phyloP scores from a whole-genome alignment of 2,888 invertebrate genomes.

The Mycalesis mineus region DNA sequence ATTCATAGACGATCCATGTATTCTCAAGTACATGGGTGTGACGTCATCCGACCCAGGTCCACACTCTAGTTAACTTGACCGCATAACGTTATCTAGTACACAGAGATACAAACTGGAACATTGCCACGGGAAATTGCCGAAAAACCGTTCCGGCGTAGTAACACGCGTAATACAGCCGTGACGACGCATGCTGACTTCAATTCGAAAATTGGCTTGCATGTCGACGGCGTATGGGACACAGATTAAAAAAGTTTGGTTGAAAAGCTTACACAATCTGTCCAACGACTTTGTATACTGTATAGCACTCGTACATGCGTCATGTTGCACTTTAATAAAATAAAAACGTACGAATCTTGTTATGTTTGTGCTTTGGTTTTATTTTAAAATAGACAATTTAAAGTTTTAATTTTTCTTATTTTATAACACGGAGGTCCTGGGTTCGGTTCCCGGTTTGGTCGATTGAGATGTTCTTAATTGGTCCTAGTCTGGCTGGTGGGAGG shows the following conservation, averaged over 20 bases:
- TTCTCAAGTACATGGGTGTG: neutral
- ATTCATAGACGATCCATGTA: no score
- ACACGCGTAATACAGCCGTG: constrained; percentile 16
- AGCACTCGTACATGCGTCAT: neutral
- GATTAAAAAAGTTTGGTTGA: constrained; percentile 24
- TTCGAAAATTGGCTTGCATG: constrained; percentile 23
- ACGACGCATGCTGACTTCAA: constrained; percentile 17
- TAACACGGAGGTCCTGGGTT: no score
- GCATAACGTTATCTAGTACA: constrained; percentile 2
- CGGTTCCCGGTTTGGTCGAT: no score
- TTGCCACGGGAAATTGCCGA: constrained; percentile 32
- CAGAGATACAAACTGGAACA: constrained; percentile 28
- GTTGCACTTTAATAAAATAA: neutral
- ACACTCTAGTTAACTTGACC: constrained; percentile 1
- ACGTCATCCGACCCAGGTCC: neutral
- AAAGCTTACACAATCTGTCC: constrained; percentile 8
- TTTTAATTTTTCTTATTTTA: no score
- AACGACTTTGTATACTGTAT: constrained; percentile 16
- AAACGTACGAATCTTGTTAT: no score
- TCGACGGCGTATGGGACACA: constrained; percentile 16
- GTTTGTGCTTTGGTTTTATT: no score
- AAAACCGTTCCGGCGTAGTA: constrained; percentile 18
- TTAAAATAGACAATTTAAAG: no score
- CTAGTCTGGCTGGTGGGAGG: no score
- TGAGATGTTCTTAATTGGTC: no score